Evolutionary conservation across 2,888 invertebrate genomes (phyloP), one percentile per base, ranked within the genome.

Genomic region (Drosophila pseudotakahashii): DNA sequence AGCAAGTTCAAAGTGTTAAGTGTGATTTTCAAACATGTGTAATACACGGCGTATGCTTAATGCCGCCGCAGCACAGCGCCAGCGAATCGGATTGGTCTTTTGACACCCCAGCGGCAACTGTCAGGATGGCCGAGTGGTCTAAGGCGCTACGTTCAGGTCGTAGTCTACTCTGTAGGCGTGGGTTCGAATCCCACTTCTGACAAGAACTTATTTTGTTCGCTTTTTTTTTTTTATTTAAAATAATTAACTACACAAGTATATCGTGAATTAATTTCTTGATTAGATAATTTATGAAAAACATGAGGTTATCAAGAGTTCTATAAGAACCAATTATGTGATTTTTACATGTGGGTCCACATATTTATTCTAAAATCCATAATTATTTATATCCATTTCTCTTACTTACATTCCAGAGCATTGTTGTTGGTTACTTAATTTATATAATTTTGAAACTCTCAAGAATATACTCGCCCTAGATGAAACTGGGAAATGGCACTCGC

Each of bases 141-240:
- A 91, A 91, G 91, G 91, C 91, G 91, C 91, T 91, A 91, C 91
- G 91, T 91, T 91, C 91, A 91, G 91, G 90, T 91, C 91, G 91
- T 90, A 91, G 90, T 91, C 91, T 89, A 91, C 91, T 89, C 88
- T 90, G 91, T 91, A 90, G 91, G 91, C 91, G 91, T 90, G 91
- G 91, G 90, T 91, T 91, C 91, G 86, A 91, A 91, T 91, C 91
- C 91, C 91, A 91, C 90, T 90, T 91, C 90, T 90, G 90, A 90
- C 90, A 91, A 81, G 36, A 16, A 19, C 2, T 19, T 19, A 2
- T 19, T 13, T 71, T 78, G 78, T 75, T 73, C 0, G 1, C 1
- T 14, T 39, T 73, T 47, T 53, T 44, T 54, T 36, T 16, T 16
- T 10, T 36, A 32, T 64, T 36, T 23, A 11, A 34, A 19, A 37